Evolutionary conservation across 2,113 vertebrate species (phyloP).

Genomic region (Calypte anna): DNA sequence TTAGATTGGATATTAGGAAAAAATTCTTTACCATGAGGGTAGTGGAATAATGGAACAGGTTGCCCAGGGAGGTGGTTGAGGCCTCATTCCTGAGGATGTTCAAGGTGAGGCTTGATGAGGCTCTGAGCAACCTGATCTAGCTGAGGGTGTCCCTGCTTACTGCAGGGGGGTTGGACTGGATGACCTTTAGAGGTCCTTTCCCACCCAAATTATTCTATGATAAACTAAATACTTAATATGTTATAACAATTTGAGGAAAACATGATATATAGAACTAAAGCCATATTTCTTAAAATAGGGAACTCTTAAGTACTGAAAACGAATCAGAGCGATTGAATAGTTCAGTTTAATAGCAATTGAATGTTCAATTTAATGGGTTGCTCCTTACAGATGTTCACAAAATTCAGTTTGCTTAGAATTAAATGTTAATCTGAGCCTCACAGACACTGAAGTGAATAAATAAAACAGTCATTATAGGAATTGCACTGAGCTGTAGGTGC

Average conservation of each 20-base stretch:
- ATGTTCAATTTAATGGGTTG: background rate
- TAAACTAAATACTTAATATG: background rate
- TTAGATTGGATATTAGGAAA: too few species aligned
- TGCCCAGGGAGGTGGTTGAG: too few species aligned
- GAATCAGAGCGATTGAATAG: background rate
- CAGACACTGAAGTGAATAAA: background rate
- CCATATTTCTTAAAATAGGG: background rate
- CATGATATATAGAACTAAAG: background rate
- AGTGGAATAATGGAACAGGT: too few species aligned
- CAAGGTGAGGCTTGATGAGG: too few species aligned
- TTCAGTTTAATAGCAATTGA: background rate
- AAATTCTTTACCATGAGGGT: too few species aligned
- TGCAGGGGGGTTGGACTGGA: too few species aligned
- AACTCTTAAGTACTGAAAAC: background rate
- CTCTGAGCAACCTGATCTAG: too few species aligned
- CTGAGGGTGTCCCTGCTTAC: too few species aligned
- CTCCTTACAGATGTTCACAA: background rate
- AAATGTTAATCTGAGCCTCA: background rate
- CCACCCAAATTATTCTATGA: too few species aligned
- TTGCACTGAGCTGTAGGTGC: background rate
- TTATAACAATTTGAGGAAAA: background rate
- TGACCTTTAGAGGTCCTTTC: too few species aligned
- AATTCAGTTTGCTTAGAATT: conserved; percentile 15
- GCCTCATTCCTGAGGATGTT: too few species aligned
- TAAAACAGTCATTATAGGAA: conserved; percentile 1